Percentiles rank a stretch among this genome's conserved stretches.
These are phyloP conservation scores for Aphelenchoides bicaudatus DNA, from an alignment of 2,888 invertebrate genomes.

Conservation along the genomic window DNA sequence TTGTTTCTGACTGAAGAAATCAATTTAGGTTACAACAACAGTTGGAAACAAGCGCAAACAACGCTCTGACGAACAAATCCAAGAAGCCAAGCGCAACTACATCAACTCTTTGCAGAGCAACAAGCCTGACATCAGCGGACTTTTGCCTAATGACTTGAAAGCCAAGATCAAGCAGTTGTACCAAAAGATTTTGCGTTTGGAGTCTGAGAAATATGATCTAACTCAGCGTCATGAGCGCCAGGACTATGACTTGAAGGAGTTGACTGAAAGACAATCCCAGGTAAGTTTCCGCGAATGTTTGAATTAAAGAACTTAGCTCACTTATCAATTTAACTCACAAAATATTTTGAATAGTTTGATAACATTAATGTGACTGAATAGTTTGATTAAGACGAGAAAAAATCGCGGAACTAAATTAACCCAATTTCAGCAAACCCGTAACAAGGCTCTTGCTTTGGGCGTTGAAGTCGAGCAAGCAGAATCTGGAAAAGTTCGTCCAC, in stretches of 20 bases:
- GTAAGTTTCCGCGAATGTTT: too few species aligned
- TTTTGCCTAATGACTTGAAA: slow-evolving; percentile 59
- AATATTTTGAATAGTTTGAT: too few species aligned
- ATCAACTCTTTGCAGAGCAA: slow-evolving; percentile 45
- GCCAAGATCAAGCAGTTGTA: slow-evolving; percentile 58
- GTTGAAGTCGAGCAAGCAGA: slow-evolving; percentile 39
- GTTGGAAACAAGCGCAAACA: slow-evolving; percentile 26
- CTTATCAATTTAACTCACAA: too few species aligned
- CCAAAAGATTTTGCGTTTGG: slow-evolving; percentile 54
- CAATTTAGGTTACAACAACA: slow-evolving; percentile 30
- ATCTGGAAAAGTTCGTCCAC: slow-evolving; percentile 1
- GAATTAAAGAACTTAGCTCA: too few species aligned
- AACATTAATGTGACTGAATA: too few species aligned
- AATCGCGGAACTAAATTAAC: too few species aligned
- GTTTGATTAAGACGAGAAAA: too few species aligned
- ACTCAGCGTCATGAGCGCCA: slow-evolving; percentile 60
- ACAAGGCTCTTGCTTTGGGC: slow-evolving; percentile 59
- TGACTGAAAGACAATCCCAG: slow-evolving; percentile 53
- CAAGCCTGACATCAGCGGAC: slow-evolving; percentile 48
- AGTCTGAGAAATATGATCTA: slow-evolving; percentile 60
- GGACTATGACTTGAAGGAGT: slow-evolving; percentile 44
- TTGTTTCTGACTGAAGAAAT: too few species aligned
- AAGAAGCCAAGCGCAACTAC: slow-evolving; percentile 50
- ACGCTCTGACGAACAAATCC: slow-evolving; percentile 41
- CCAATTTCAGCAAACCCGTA: slow-evolving; percentile 50